Percentiles rank a stretch among this genome's conserved stretches.
phyloP scores from a whole-genome alignment of 2,797 vertebrate species.

The Mareca penelope region DNA sequence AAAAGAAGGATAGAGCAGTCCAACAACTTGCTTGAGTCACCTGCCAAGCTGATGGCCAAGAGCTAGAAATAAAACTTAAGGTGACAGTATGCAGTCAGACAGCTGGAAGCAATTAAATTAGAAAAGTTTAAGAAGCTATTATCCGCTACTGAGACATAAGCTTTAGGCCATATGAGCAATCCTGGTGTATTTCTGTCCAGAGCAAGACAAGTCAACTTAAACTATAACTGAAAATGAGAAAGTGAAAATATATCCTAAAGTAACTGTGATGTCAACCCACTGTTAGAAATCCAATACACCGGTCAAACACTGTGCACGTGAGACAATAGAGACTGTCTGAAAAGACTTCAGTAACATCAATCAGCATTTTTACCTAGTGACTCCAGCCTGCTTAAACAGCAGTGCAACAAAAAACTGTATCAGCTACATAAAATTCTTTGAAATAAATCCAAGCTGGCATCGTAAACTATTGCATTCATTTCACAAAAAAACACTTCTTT shows the following conservation, averaged over 20 bases:
- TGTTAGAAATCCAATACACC: neutral
- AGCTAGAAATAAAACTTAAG: neutral
- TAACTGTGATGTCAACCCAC: neutral
- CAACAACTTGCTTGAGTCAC: neutral
- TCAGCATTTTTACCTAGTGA: neutral
- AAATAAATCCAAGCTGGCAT: neutral
- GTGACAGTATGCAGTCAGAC: neutral
- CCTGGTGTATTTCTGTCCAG: neutral
- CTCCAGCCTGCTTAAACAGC: neutral
- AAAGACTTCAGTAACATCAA: neutral
- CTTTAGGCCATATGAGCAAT: neutral
- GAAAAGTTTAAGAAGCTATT: neutral
- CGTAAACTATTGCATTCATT: neutral
- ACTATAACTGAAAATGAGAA: neutral
- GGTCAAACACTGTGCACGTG: fast-evolving
- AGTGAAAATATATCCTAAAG: neutral
- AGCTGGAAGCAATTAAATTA: neutral
- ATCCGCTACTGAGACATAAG: neutral
- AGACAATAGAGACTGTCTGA: neutral
- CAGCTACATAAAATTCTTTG: neutral
- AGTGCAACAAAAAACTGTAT: neutral
- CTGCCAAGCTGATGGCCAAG: neutral
- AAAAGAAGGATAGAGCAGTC: neutral
- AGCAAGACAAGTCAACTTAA: neutral
- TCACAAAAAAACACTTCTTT: neutral